Base-by-base conservation (phyloP, 37 sponge, comb jelly and placozoan genomes). In the Hormiphora californensis region DNA sequence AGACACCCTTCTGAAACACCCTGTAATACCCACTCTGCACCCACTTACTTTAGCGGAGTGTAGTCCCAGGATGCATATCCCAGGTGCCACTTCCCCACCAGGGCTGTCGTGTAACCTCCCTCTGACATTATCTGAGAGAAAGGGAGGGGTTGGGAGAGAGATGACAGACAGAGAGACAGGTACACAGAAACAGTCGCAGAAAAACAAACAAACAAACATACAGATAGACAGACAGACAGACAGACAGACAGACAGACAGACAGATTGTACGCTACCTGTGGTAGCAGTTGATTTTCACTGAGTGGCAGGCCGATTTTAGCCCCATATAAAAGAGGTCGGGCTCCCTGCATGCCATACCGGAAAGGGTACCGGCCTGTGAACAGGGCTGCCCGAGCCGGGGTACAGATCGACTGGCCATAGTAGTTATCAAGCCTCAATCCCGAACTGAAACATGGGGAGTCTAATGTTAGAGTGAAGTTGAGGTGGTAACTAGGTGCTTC, bases 21-120 rank as follows among this genome's bases (percentile, higher is more conserved):
- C 15, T 17, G 53, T 49, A 17, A 9, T 17, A 15, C 15, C 12
- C 15, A 17, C 53, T 17, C 15, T 49, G 15, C 15, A 49, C 9
- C 9, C 3, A 73, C 81, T 40, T n/a, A 73, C 81, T 73, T 73
- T 21, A 73, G 21, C 0, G 81, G 81, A 36, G 81, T 73, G 46
- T 32, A 73, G 19, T 39, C 81, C 81, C 81, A 73, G 21, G 40
- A 43, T 8, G 81, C 40, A 33, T 40, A 73, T 2, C 81, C 81
- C 4, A 73, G 81, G 43, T 73, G 81, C 81, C 81, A 73, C 81
- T 73, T 73, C 23, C 81, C 81, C 12, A 73, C 81, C 9, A 73
- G 44, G 38, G 40, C 40, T 22, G 81, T 73, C 46, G 1, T 41
- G 25, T 73, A 73, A 8, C 81, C 81, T 3, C 81, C 81, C 9